These are phyloP conservation scores for Hypotaenidia philippensis DNA, from an alignment of 2,797 vertebrate species.

Conservation along the genomic window DNA sequence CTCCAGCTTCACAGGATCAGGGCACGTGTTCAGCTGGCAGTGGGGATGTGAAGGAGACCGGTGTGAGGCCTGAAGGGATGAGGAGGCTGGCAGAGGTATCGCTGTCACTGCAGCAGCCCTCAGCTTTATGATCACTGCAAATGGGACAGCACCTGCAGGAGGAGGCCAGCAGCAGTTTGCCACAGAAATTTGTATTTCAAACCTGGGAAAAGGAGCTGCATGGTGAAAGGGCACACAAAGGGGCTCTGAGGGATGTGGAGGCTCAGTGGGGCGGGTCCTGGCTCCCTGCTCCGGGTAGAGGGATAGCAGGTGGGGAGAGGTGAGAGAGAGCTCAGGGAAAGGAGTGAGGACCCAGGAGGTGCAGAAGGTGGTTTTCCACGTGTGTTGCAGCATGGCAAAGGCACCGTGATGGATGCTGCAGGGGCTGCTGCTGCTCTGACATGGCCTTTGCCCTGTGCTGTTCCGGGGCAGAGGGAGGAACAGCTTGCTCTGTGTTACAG, in stretches of 20 bases:
- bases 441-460: fast-evolving
- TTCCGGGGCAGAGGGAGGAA: no score
- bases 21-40: background rate
- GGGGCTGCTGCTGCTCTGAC: background rate
- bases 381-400: background rate
- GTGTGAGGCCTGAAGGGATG: fast-evolving
- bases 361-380: background rate
- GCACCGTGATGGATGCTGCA: fast-evolving
- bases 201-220: background rate
- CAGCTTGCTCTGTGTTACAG: fast-evolving
- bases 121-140: fast-evolving
- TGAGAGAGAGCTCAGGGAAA: background rate
- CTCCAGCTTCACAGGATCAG: background rate
- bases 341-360: background rate
- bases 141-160: fast-evolving
- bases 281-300: background rate
- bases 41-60: fast-evolving
- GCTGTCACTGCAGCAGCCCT: fast-evolving
- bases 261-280: fast-evolving
- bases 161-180: background rate
- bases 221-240: no score
- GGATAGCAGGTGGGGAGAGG: background rate
- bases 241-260: background rate
- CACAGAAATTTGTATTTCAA: fast-evolving
- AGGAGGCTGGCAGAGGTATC: background rate